Percentiles rank a stretch among this genome's conserved stretches.
Evolutionary conservation across 2,113 vertebrate genomes (phyloP).

Genomic region (Ammodytes dubius): DNA sequence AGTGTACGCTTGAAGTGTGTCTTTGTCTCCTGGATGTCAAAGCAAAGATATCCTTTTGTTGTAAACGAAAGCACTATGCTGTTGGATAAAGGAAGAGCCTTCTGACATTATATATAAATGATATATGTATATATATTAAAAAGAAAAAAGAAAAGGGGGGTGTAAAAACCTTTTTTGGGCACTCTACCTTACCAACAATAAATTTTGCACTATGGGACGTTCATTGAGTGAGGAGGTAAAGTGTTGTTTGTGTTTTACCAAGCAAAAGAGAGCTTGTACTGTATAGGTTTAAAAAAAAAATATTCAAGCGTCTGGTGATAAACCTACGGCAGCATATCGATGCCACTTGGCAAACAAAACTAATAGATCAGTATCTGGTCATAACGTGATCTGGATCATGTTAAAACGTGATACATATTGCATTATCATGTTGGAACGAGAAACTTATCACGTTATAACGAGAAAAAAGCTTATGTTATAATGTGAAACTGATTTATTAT

Average conservation of each 20-base stretch:
- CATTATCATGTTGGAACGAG: no score
- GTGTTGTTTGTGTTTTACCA: conserved; percentile 83
- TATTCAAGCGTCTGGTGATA: conserved; percentile 82
- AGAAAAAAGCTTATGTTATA: no score
- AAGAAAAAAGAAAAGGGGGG: conserved; percentile 66
- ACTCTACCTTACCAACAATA: conserved; percentile 89
- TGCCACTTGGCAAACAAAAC: no score
- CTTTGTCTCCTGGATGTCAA: conserved; percentile 85
- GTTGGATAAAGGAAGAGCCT: conserved; percentile 90
- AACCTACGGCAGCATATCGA: conserved; percentile 36
- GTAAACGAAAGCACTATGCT: conserved; percentile 90
- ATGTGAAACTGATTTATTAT: no score
- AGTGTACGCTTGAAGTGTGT: conserved; percentile 79
- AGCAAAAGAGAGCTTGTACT: conserved; percentile 86
- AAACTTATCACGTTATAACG: no score
- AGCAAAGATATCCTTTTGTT: conserved; percentile 86
- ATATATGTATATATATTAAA: conserved; percentile 86
- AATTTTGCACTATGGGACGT: conserved; percentile 91
- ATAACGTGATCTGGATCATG: no score
- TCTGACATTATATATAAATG: conserved; percentile 88
- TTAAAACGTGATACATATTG: no score
- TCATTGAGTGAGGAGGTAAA: conserved; percentile 83
- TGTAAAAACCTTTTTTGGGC: conserved; percentile 85
- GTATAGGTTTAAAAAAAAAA: conserved; percentile 73
- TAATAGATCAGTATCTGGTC: no score